These are phyloP conservation scores for Lates calcarifer DNA, from an alignment of 2,113 vertebrate genomes.

Conservation along the genomic window DNA sequence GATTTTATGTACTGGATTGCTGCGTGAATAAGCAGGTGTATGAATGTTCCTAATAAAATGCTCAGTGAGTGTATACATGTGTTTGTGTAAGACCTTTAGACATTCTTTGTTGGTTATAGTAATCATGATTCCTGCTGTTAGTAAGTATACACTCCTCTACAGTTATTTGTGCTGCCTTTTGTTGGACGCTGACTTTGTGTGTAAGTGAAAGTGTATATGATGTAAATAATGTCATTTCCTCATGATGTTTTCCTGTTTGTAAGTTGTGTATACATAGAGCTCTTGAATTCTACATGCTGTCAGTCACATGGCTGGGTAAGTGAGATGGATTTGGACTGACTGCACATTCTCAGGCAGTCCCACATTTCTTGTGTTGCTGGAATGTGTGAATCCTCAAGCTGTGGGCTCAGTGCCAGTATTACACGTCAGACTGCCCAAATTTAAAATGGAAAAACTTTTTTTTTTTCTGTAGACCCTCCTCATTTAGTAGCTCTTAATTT, in stretches of 20 bases:
- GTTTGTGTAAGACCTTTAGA: not conserved
- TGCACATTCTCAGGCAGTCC: conserved; percentile 50
- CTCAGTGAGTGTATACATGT: not conserved
- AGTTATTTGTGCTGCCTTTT: not conserved
- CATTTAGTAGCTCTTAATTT: not conserved
- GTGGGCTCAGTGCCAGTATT: not conserved
- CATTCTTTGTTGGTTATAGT: not conserved
- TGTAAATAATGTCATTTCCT: conserved; percentile 4
- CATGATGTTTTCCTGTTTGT: conserved; percentile 11
- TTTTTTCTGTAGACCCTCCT: not conserved
- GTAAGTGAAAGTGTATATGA: conserved; percentile 1
- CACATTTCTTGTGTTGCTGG: conserved; percentile 43
- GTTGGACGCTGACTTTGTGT: not conserved
- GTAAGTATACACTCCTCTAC: conserved; percentile 38
- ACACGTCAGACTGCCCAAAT: not conserved
- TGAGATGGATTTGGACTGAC: conserved; percentile 51
- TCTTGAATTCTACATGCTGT: conserved; percentile 21
- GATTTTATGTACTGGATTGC: not conserved
- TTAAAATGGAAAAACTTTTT: not conserved
- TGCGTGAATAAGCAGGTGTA: not conserved
- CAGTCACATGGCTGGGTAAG: conserved; percentile 56
- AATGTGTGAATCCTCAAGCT: conserved; percentile 47
- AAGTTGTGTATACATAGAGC: not conserved
- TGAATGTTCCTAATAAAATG: conserved; percentile 5
- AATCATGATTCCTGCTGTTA: not conserved